phyloP scores from a whole-genome alignment of 2,797 vertebrate species.

The Thaleichthys pacificus region DNA sequence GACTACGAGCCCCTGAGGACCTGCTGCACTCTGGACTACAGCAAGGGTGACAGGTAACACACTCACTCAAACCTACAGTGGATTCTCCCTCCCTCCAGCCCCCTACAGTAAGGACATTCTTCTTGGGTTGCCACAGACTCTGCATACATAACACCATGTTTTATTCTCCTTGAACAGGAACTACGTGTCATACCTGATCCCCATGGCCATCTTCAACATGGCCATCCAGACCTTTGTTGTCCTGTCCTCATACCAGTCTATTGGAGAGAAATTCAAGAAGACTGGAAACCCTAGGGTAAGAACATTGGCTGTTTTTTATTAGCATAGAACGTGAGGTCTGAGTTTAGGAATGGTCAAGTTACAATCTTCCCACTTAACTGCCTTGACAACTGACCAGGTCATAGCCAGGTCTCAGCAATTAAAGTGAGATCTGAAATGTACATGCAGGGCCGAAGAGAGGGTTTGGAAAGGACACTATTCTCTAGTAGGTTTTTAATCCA shows the following conservation, averaged over 20 bases:
- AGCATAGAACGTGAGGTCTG: neutral
- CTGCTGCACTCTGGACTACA: conserved; percentile 94
- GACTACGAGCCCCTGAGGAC: conserved; percentile 93
- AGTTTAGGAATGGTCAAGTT: neutral
- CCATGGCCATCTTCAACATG: conserved; percentile 90
- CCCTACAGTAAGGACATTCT: neutral
- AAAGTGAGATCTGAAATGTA: too few species aligned
- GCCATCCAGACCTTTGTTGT: conserved; percentile 87
- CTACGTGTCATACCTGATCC: conserved; percentile 87
- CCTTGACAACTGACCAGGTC: neutral
- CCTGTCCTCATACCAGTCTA: conserved; percentile 84
- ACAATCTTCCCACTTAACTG: neutral
- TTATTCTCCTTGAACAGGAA: conserved; percentile 73
- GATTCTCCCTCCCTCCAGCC: neutral
- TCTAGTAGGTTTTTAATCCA: conserved; percentile 49
- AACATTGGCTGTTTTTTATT: neutral
- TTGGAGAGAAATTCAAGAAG: conserved; percentile 90
- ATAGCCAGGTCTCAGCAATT: too few species aligned
- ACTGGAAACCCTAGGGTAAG: conserved; percentile 84
- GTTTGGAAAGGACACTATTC: too few species aligned
- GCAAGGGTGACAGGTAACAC: conserved; percentile 87
- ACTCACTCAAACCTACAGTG: neutral
- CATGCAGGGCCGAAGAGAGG: too few species aligned
- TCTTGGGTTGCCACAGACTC: neutral
- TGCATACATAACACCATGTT: neutral